phyloP scores from a whole-genome alignment of 2,113 vertebrate species.

The Axis porcinus region DNA sequence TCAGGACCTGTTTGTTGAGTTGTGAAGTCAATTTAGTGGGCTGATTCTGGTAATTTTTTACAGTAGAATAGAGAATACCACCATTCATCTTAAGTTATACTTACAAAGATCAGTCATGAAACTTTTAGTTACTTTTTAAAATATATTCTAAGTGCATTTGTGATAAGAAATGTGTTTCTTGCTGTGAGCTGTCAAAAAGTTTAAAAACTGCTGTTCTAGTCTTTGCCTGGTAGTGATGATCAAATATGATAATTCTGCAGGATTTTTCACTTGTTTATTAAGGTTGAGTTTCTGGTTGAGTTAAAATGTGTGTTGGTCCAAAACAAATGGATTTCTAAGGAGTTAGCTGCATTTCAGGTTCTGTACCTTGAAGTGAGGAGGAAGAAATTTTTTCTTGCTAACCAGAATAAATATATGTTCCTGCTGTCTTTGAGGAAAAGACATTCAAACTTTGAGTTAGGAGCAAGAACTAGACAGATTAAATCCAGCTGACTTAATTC shows the following conservation, averaged over 20 bases:
- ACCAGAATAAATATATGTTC: not conserved
- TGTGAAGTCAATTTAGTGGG: not conserved
- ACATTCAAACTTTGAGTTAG: not conserved
- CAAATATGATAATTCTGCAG: not conserved
- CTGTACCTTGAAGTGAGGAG: not conserved
- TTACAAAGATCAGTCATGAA: not conserved
- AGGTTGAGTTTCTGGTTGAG: not conserved
- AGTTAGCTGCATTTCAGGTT: not conserved
- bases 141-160: not conserved
- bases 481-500: constrained; percentile 8
- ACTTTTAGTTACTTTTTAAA: not conserved
- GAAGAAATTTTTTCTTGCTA: not conserved
- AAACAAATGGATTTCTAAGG: not conserved
- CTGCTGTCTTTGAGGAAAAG: not conserved
- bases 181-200: not conserved
- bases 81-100: not conserved
- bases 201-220: not conserved
- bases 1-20: not conserved
- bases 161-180: not conserved
- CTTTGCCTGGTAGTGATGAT: not conserved
- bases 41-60: not conserved
- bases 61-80: not conserved
- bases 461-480: not conserved
- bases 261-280: not conserved
- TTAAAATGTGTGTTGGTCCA: not conserved